Evolutionary conservation across 2,797 vertebrate species (phyloP), one percentile per base, ranked within the genome.

Genomic region (Miichthys miiuy): DNA sequence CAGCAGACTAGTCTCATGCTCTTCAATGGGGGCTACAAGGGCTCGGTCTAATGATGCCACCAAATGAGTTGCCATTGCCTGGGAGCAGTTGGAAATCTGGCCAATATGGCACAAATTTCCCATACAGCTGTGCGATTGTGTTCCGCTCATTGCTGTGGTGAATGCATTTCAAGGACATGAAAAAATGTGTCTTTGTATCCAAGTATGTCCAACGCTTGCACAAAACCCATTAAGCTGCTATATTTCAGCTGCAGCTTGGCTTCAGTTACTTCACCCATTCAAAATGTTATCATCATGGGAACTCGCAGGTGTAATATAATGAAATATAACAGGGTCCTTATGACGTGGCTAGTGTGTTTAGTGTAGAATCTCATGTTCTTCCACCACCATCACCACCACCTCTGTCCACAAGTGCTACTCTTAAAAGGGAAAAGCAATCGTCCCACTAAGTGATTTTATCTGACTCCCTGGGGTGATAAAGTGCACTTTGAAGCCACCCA

Each of bases 401-500:
- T 84, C 55, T 55, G 73, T 88, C 82, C 77, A 81, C 21, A 4
- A 80, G 57, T 68, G 81, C 68, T 68, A 77, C 77, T 81, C 77
- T 38, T 72, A 84, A 91, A 88, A 89, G 66, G 80, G 72, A 80
- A 87, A 89, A 84, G 75, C 80, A 77, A 77, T 86, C 62, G 58
- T 88, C 74, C 61, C 63, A 34, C 87, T 89, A 87, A 93, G 82
- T 89, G 91, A 89, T 92, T 93, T 87, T 77, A 68, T 72, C 79
- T 78, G 75, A 82, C 87, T 91, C 87, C 90, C 91, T 1, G 48
- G 62, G 77, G 92, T 89, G 89, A 91, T 91, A 83, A 92, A 92
- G 85, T 90, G 91, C 87, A 91, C 89, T 94, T 87, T 89, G 77
- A 88, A 87, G 86, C 84, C 79, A 88, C 91, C 90, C 86, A 86